phyloP scores from a whole-genome alignment of 2,113 vertebrate species.

The Alaudala cheleensis region DNA sequence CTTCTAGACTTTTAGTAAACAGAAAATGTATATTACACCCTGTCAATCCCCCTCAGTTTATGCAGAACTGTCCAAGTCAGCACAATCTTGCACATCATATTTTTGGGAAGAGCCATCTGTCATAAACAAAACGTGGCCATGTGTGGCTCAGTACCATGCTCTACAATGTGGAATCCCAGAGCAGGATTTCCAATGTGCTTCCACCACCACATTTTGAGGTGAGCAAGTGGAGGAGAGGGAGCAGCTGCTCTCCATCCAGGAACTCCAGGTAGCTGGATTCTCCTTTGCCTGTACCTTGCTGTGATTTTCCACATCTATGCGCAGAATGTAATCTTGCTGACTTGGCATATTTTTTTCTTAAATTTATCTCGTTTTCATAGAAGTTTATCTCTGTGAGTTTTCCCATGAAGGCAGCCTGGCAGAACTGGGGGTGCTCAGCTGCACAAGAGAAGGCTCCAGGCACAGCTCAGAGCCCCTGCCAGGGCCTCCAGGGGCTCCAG shows the following conservation, averaged over 20 bases:
- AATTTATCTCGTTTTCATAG: not conserved
- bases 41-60: conserved; percentile 65
- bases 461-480: not conserved
- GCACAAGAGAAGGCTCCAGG: not conserved
- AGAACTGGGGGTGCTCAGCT: fast-evolving
- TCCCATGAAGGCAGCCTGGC: not conserved
- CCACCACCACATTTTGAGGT: not conserved
- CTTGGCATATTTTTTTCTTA: not conserved
- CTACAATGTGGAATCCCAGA: not conserved
- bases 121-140: conserved; percentile 49
- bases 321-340: not conserved
- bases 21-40: conserved; percentile 64
- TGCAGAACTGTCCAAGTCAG: conserved; percentile 63
- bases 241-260: not conserved
- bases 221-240: not conserved
- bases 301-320: not conserved
- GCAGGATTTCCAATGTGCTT: not conserved
- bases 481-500: not conserved
- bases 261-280: not conserved
- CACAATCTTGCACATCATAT: conserved; percentile 57
- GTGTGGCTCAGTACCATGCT: conserved; percentile 19
- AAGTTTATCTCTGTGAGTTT: not conserved
- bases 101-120: conserved; percentile 66
- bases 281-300: not conserved
- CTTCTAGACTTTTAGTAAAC: conserved; percentile 68